Conservation (phyloP, 1,140 invertebrate genomes). For the Bombus balteatus region DNA sequence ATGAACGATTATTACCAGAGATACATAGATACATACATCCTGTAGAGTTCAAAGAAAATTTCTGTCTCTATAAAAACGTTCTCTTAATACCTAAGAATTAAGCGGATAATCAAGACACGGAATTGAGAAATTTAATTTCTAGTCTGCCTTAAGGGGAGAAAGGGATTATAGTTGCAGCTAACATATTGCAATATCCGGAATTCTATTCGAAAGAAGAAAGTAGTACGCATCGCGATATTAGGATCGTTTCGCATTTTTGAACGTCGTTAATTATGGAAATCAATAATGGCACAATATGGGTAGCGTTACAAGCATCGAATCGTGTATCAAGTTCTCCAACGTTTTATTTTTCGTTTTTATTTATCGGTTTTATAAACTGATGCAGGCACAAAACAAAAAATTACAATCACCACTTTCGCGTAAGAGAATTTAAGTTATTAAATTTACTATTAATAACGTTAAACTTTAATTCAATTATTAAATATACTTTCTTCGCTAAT, state of each 20-base stretch:
- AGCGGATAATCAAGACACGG: not conserved
- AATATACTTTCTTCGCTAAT: not conserved
- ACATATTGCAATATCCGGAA: constrained; percentile 11
- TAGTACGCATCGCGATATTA: not conserved
- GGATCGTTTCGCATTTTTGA: not conserved
- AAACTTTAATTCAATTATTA: not conserved
- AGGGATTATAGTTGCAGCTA: not conserved
- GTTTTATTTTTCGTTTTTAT: not conserved
- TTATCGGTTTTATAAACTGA: not conserved
- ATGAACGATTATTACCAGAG: not conserved
- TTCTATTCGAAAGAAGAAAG: not conserved
- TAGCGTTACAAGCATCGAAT: not conserved
- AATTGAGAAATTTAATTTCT: constrained; percentile 4
- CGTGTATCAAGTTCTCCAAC: not conserved
- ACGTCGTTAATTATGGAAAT: not conserved
- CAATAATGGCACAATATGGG: not conserved
- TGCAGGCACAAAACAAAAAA: not conserved
- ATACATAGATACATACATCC: not conserved
- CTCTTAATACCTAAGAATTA: not conserved
- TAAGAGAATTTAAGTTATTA: too few relatives aligned
- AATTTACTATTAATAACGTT: not conserved
- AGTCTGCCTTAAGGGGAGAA: not conserved
- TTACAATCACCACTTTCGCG: not conserved
- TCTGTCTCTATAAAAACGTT: constrained; percentile 33
- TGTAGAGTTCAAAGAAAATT: not conserved